Percentiles rank a stretch among this genome's conserved stretches.
These are phyloP conservation scores for Bujurquina vittata DNA, from an alignment of 2,113 vertebrate genomes.

Conservation along the genomic window DNA sequence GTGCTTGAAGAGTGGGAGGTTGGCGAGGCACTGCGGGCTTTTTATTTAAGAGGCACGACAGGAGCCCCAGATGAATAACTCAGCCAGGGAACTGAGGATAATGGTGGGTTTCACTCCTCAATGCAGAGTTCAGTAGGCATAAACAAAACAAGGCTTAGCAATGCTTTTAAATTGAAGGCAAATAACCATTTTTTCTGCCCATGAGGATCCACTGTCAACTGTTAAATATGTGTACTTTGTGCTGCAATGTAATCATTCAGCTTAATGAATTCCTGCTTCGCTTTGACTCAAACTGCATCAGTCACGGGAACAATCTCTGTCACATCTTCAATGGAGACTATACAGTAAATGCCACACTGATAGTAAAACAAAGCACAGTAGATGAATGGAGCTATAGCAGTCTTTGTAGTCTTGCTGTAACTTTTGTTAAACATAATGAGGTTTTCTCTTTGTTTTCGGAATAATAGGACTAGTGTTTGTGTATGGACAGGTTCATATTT, in stretches of 20 bases:
- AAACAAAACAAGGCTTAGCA: conserved; percentile 56
- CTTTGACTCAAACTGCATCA: conserved; percentile 30
- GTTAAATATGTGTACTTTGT: conserved; percentile 15
- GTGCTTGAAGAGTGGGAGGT: conserved; percentile 58
- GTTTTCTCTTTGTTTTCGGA: conserved; percentile 2
- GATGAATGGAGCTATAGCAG: conserved; percentile 16
- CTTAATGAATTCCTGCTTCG: conserved; percentile 35
- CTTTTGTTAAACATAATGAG: conserved; percentile 34
- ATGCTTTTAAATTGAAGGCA: conserved; percentile 39
- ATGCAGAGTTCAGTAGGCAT: conserved; percentile 45
- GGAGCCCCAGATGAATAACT: conserved; percentile 69
- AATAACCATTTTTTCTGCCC: conserved; percentile 46
- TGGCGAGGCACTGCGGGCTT: conserved; percentile 48
- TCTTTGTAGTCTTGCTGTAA: conserved; percentile 29
- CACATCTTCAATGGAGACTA: conserved; percentile 25
- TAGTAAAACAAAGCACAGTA: conserved; percentile 42
- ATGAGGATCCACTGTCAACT: conserved; percentile 1
- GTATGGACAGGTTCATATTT: conserved; percentile 46
- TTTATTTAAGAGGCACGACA: conserved; percentile 62
- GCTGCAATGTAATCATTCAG: conserved; percentile 7
- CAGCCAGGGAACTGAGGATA: conserved; percentile 43
- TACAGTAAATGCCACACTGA: conserved; percentile 39
- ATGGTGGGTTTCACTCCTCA: conserved; percentile 53
- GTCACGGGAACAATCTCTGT: conserved; percentile 24
- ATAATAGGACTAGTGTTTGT: conserved; percentile 6